phyloP scores from a whole-genome alignment of 2,797 vertebrate genomes.

The Spea hammondii region DNA sequence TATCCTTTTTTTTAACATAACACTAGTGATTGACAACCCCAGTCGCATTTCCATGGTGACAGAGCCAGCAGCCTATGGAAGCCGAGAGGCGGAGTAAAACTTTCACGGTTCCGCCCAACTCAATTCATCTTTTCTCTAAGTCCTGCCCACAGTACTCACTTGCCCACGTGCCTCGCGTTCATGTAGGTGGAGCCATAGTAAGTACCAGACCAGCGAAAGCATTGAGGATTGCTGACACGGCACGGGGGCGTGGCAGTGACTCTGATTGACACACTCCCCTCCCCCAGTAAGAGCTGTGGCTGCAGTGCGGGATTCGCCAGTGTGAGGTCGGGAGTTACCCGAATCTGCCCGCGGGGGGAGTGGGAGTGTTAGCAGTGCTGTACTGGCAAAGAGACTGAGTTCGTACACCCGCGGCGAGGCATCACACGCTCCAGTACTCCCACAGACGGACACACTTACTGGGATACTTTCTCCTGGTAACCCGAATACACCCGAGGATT shows the following conservation, averaged over 20 bases:
- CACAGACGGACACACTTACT: neutral
- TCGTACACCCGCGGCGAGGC: no score
- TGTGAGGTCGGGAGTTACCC: constrained; percentile 47
- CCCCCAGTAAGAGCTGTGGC: constrained; percentile 41
- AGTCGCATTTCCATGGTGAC: constrained; percentile 25
- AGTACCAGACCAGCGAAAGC: constrained; percentile 19
- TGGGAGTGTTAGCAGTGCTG: neutral
- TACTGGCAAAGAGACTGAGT: no score
- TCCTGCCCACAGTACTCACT: constrained; percentile 10
- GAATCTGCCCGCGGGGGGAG: constrained; percentile 33
- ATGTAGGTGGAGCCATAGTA: neutral
- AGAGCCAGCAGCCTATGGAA: constrained; percentile 6
- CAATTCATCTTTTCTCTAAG: constrained; percentile 46
- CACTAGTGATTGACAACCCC: constrained; percentile 35
- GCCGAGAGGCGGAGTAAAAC: neutral
- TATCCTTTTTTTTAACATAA: neutral
- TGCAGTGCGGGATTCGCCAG: constrained; percentile 51
- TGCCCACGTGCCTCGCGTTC: constrained; percentile 39
- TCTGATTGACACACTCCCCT: constrained; percentile 40
- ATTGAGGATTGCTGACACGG: constrained; percentile 28
- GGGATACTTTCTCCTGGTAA: neutral
- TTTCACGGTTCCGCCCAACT: neutral
- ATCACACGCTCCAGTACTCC: neutral
- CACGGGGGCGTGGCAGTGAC: neutral
- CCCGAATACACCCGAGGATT: constrained; percentile 7